phyloP scores from a whole-genome alignment of 2,797 vertebrate species.

The Sylvia borin region DNA sequence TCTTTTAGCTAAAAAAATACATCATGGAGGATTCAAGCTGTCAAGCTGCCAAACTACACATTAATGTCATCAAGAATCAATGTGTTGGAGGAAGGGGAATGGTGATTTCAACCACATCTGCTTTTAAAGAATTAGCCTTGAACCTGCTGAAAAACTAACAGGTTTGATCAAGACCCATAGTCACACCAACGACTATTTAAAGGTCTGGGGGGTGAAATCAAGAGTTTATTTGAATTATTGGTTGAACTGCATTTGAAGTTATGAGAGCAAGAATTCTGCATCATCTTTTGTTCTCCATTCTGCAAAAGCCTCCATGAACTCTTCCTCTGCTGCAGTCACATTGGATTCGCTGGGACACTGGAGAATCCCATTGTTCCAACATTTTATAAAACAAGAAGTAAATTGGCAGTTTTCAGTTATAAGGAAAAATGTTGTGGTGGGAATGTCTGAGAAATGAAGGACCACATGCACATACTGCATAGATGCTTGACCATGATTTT shows the following conservation, averaged over 20 bases:
- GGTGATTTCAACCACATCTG: background rate
- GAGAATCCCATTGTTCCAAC: background rate
- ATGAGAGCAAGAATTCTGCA: background rate
- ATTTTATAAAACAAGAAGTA: background rate
- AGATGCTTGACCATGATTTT: background rate
- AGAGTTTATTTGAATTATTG: background rate
- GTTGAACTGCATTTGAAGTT: background rate
- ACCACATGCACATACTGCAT: background rate
- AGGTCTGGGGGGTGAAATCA: background rate
- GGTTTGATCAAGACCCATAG: background rate
- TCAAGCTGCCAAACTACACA: background rate
- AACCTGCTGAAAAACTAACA: background rate
- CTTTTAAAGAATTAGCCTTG: background rate
- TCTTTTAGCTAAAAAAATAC: background rate
- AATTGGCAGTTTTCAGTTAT: background rate
- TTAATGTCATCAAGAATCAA: background rate
- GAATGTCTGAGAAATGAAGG: background rate
- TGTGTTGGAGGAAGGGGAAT: background rate
- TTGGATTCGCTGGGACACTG: background rate
- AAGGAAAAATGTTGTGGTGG: background rate
- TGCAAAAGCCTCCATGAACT: background rate
- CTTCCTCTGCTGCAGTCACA: background rate
- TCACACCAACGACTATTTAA: background rate
- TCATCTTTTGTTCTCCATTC: background rate
- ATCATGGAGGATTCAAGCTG: background rate